Conservation (phyloP, 2,888 invertebrate genomes). For the Raillietiella orientalis region DNA sequence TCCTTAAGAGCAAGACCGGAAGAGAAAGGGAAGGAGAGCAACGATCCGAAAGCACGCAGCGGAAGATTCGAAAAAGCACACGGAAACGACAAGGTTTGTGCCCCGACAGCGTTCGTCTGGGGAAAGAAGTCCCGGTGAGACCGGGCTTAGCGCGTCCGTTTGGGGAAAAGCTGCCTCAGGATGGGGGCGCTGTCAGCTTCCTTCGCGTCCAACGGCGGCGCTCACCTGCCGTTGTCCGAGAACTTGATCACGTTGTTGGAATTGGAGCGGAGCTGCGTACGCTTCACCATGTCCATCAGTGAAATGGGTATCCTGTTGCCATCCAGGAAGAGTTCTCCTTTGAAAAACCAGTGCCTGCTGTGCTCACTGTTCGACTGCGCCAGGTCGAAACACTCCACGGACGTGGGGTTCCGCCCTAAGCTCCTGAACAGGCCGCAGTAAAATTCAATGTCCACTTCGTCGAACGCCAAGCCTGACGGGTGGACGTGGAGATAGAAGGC, state of each 20-base stretch:
- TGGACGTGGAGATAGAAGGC: conserved; percentile 4
- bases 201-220: too few species aligned
- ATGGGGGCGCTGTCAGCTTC: too few species aligned
- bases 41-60: too few species aligned
- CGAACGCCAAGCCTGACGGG: conserved; percentile 46
- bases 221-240: conserved; percentile 71
- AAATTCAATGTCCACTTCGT: conserved; percentile 64
- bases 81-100: too few species aligned
- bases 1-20: too few species aligned
- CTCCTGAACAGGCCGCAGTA: conserved; percentile 61
- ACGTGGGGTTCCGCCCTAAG: conserved; percentile 68
- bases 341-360: conserved; percentile 96
- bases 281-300: conserved; percentile 66
- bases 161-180: too few species aligned
- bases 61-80: too few species aligned
- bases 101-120: too few species aligned
- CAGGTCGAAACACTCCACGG: conserved; percentile 86
- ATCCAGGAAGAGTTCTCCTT: conserved; percentile 56
- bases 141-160: too few species aligned
- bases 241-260: conserved; percentile 86
- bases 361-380: conserved; percentile 97
- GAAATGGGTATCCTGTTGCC: conserved; percentile 41
- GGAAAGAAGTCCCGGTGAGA: too few species aligned
- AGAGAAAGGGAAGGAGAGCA: too few species aligned
- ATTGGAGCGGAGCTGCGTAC: conserved; percentile 50